phyloP scores from a whole-genome alignment of 1,140 invertebrate species.

The Calosoma granatense region DNA sequence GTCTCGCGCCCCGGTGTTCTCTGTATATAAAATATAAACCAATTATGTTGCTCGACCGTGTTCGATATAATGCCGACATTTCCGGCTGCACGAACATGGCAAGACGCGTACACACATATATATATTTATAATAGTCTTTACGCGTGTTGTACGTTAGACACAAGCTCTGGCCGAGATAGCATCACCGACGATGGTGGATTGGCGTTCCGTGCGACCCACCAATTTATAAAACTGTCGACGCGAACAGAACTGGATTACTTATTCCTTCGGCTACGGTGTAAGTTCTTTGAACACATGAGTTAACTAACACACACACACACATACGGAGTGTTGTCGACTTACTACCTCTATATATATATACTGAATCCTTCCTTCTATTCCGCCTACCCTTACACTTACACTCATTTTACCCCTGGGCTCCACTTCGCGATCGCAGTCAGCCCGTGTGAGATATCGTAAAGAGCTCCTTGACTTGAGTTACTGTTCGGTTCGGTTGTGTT shows the following conservation, averaged over 20 bases:
- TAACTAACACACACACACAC: too few species aligned
- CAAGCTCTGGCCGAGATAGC: background rate
- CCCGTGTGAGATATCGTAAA: background rate
- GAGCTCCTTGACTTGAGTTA: background rate
- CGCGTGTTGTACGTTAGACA: background rate
- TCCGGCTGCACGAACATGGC: background rate
- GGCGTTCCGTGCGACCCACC: constrained; percentile 2
- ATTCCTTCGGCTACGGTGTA: background rate
- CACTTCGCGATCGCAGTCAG: background rate
- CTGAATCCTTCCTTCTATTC: too few species aligned
- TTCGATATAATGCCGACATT: constrained; percentile 4
- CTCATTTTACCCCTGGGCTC: background rate
- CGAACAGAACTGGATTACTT: constrained; percentile 3
- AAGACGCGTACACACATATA: background rate
- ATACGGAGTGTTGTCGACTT: too few species aligned
- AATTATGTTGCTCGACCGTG: constrained; percentile 4
- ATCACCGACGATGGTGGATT: background rate
- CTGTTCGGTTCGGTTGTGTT: background rate
- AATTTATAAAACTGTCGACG: constrained; percentile 9
- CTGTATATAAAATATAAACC: constrained; percentile 8
- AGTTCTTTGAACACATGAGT: background rate
- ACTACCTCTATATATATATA: too few species aligned
- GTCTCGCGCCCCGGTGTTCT: too few species aligned
- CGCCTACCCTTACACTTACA: too few species aligned
- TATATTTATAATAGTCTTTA: constrained; percentile 1